Evolutionary conservation across 37 sponge, comb jelly and placozoan genomes (phyloP).

Genomic region (Oscarella lobularis): DNA sequence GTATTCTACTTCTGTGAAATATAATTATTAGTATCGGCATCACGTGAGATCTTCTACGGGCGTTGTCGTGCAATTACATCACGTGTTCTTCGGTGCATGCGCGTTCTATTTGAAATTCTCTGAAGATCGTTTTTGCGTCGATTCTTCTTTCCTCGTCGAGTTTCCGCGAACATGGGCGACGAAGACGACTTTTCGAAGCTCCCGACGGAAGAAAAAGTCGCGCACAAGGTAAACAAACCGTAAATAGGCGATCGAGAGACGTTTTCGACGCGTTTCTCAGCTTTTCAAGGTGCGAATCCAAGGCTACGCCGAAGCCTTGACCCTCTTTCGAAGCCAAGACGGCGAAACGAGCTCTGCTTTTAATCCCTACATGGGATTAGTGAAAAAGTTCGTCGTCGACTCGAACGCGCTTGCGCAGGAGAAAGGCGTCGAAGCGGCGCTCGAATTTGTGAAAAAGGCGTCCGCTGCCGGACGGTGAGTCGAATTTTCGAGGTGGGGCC

Average conservation of each 20-base stretch:
- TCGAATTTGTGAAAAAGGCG: constrained; percentile 68
- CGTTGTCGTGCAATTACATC: too few species aligned
- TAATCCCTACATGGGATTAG: constrained; percentile 38
- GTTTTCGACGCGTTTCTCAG: constrained; percentile 14
- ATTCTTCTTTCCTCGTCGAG: neutral
- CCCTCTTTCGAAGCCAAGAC: constrained; percentile 57
- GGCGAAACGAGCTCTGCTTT: constrained; percentile 72
- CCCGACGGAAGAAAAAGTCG: constrained; percentile 53
- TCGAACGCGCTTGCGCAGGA: constrained; percentile 84
- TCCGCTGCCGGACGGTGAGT: constrained; percentile 15
- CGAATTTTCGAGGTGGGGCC: neutral
- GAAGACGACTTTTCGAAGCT: constrained; percentile 60
- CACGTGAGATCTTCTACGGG: too few species aligned
- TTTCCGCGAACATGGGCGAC: neutral
- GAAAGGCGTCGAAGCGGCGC: constrained; percentile 78
- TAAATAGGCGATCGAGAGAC: neutral
- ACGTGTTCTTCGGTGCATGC: too few species aligned
- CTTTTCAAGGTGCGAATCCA: constrained; percentile 73
- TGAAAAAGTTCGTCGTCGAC: constrained; percentile 82
- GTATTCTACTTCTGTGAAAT: too few species aligned
- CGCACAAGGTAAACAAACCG: constrained; percentile 38
- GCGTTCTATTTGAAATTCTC: too few species aligned
- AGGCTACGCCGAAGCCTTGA: constrained; percentile 81
- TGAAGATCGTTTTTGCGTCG: neutral
- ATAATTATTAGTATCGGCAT: too few species aligned